Evolutionary conservation across 2,888 invertebrate species (phyloP).

Genomic region (Amphipyra berbera): DNA sequence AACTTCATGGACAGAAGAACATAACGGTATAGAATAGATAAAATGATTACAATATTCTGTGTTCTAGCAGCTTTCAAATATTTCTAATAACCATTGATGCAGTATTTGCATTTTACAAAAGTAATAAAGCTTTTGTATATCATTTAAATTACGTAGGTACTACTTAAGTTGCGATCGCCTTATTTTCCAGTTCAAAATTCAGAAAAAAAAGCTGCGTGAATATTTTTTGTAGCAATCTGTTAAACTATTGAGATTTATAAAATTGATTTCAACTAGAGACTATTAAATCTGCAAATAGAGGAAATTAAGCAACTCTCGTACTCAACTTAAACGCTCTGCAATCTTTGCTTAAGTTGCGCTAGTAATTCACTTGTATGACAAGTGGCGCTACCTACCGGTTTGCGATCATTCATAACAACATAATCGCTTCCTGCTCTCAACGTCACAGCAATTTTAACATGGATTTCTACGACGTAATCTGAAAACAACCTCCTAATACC

Average conservation of each 20-base stretch:
- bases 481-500: constrained; percentile 33
- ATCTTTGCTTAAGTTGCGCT: constrained; percentile 22
- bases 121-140: too few relatives aligned
- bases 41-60: too few relatives aligned
- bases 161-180: too few relatives aligned
- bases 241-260: background rate
- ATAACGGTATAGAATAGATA: too few relatives aligned
- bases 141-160: too few relatives aligned
- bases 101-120: too few relatives aligned
- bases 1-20: too few relatives aligned
- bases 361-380: constrained; percentile 42
- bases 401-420: constrained; percentile 43
- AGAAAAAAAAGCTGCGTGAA: too few relatives aligned
- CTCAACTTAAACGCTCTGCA: constrained; percentile 16
- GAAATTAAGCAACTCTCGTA: constrained; percentile 28
- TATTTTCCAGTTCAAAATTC: too few relatives aligned
- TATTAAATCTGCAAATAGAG: constrained; percentile 2
- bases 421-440: constrained; percentile 53
- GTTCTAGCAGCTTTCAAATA: too few relatives aligned
- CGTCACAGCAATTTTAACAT: constrained; percentile 32
- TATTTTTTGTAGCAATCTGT: too few relatives aligned
- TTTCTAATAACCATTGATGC: too few relatives aligned
- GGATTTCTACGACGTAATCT: constrained; percentile 47
- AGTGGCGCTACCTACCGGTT: constrained; percentile 35
- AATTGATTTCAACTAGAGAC: background rate